These are phyloP conservation scores for Pogonus chalceus DNA, from an alignment of 1,140 invertebrate genomes.

Conservation along the genomic window DNA sequence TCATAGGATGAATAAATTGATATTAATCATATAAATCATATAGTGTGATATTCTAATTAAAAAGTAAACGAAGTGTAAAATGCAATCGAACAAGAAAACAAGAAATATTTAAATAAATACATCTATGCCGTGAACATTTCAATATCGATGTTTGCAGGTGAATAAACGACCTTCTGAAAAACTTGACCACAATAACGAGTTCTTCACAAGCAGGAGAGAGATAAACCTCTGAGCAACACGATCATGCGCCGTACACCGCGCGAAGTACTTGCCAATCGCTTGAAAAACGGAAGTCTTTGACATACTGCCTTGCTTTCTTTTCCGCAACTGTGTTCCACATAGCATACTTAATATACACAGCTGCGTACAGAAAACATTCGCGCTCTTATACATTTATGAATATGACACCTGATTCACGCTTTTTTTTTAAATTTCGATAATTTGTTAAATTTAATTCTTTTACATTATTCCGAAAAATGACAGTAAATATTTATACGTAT, in stretches of 20 bases:
- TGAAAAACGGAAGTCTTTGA: slow-evolving; percentile 23
- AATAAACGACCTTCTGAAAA: slow-evolving; percentile 3
- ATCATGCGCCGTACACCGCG: background rate
- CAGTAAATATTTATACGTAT: no score
- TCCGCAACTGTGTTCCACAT: slow-evolving; percentile 31
- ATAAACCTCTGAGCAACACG: background rate
- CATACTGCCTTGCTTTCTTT: slow-evolving; percentile 34
- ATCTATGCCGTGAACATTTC: no score
- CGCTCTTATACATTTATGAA: background rate
- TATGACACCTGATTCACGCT: no score
- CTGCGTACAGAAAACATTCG: slow-evolving; percentile 2
- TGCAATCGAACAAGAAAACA: background rate
- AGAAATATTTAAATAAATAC: no score
- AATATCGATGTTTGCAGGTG: no score
- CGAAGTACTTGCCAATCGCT: background rate
- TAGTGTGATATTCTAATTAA: background rate
- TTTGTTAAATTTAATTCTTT: no score
- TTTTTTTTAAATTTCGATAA: no score
- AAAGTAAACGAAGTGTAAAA: background rate
- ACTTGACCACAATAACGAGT: slow-evolving; percentile 2
- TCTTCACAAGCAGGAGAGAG: background rate
- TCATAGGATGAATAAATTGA: no score
- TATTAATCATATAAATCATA: no score
- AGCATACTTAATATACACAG: slow-evolving; percentile 28
- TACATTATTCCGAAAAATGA: no score